These are phyloP conservation scores for Hypena proboscidalis DNA, from an alignment of 2,888 invertebrate genomes.

Conservation along the genomic window DNA sequence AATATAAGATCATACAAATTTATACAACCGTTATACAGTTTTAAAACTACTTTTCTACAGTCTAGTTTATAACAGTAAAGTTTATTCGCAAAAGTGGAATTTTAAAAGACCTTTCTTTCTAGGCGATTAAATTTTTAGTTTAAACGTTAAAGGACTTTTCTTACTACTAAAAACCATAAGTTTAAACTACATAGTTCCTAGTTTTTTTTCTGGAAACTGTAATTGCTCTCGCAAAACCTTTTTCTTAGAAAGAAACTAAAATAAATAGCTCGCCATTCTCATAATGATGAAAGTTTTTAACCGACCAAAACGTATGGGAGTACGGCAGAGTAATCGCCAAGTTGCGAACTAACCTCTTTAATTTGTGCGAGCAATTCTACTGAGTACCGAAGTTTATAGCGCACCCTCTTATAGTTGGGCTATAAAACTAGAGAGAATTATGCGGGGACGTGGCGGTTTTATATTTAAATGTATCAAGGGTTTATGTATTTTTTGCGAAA, in stretches of 20 bases:
- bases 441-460: slow-evolving; percentile 6
- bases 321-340: slow-evolving; percentile 31
- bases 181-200: no score
- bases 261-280: slow-evolving; percentile 38
- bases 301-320: slow-evolving; percentile 41
- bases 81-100: no score
- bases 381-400: slow-evolving; percentile 43
- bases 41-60: no score
- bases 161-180: no score
- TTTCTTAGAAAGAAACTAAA: slow-evolving; percentile 20
- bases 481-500: slow-evolving; percentile 4
- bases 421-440: slow-evolving; percentile 20
- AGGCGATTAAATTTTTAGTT: no score
- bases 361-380: slow-evolving; percentile 45
- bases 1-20: no score
- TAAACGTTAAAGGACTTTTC: no score
- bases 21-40: no score
- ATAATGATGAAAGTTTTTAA: slow-evolving; percentile 42
- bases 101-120: no score
- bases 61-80: no score
- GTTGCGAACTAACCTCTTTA: slow-evolving; percentile 44
- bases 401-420: slow-evolving; percentile 31
- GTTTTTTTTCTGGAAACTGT: slow-evolving; percentile 7
- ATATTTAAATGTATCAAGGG: slow-evolving; percentile 4
- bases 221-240: slow-evolving; percentile 2